Evolutionary conservation across 2,113 vertebrate genomes (phyloP), one percentile per base, ranked within the genome.

Genomic region (Cebus imitator): DNA sequence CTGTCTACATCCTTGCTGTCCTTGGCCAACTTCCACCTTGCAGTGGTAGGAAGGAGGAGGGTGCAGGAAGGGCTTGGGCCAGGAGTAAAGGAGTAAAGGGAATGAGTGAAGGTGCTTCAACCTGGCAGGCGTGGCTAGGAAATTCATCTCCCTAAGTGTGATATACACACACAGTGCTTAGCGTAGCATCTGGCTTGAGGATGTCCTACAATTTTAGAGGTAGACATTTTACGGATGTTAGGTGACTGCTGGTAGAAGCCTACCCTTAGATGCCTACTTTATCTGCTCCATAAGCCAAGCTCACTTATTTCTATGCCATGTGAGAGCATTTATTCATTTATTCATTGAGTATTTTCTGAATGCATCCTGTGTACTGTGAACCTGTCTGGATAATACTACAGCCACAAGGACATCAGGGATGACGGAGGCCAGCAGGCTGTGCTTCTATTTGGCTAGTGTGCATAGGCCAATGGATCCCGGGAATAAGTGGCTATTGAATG

Each of bases 41-140:
- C 1, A 16, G 17, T 10, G 27, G 30, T 61, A 27, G 40, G 64
- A 16, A 30, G 37, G 37, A 40, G 27, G 5, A 18, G 7, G 23
- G 17, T 11, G 20, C 25, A 8, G 55, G 57, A 91, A 48, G 80
- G 25, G 16, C 17, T 30, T 76, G 75, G 45, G 25, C 64, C 0
- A 0, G 1, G 6, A 11, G 43, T n/a, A 30, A 57, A 50, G 35
- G 23, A 20, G 13, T 23, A 6, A 3, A 16, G 58, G 30, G 30
- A 13, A 3, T 0, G 12, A 58, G 23, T 18, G 43, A 32, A 83
- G 16, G 43, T 35, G n/a, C 52, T 48, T 58, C 7, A 9, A 12
- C 7, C 57, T 30, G 58, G 37, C 2, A 3, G 35, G n/a, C 0
- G 14, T 43, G 57, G 20, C 25, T 64, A 27, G n/a, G 58, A 48